Evolutionary conservation across 37 sponge, comb jelly and placozoan species (phyloP), one percentile per base, ranked within the genome.

Genomic region (Theonella swinhoei): DNA sequence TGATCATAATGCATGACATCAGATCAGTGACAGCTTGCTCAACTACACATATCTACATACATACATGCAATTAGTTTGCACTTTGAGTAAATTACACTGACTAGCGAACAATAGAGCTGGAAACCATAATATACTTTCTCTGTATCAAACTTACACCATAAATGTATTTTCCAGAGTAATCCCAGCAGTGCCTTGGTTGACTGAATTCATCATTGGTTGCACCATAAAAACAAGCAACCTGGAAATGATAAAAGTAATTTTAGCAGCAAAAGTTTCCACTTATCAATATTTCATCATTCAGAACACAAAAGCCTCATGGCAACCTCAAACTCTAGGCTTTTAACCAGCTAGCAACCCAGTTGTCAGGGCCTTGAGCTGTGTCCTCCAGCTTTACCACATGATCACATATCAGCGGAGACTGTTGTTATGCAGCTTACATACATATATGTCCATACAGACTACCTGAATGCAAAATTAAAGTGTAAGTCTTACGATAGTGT

Each of bases 131-230:
- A 73, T 34, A 79, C 29, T 14, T 17, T 42, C 5, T 68, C 63
- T 14, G 24, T 41, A 63, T 26, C 40, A 60, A 0, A 73, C 94
- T 88, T 47, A 91, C 94, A 26, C 88, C 84, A 89, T 96, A 96
- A n/a, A 94, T 89, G 63, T 96, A 96, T 11, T 76, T 60, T 58
- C 93, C 88, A 59, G 64, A 70, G 23, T 80, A 80, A 66, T 96
- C 92, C 97, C 97, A 96, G 91, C 97, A 94, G 85, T 96, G 92
- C 35, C 95, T 75, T 31, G 97, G 97, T 28, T 91, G 92, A 32
- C 89, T 86, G 61, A 73, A 86, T 28, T 89, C 94, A 83, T 96
- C 97, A 86, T 91, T 96, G 1, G 36, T 82, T 24, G 92, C 92
- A 23, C 94, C 97, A 83, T 96, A 96, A 33, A 94, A 85, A 43